A percentile compares a stretch with the other conserved stretches of the same genome.
phyloP scores from a whole-genome alignment of 2,797 vertebrate species.

The Coregonus suidteri region DNA sequence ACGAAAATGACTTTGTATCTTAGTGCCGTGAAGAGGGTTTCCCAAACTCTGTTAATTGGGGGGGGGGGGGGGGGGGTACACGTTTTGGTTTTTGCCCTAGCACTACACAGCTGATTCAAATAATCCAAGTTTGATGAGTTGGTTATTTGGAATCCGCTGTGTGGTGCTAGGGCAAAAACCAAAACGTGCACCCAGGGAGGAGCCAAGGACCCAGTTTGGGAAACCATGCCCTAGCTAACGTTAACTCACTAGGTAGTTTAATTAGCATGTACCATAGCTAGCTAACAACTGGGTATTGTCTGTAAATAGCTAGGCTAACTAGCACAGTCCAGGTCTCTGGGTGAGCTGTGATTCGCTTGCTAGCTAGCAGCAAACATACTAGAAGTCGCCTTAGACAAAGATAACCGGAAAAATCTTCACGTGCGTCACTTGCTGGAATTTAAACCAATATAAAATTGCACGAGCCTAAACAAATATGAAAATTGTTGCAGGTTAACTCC shows the following conservation, averaged over 20 bases:
- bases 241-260: background rate
- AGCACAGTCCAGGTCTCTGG: background rate
- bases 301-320: background rate
- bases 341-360: background rate
- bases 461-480: background rate
- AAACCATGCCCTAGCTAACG: background rate
- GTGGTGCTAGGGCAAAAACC: too few species aligned
- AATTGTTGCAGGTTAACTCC: background rate
- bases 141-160: too few species aligned
- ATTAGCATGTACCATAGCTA: background rate
- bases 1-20: too few species aligned
- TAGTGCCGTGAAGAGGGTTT: too few species aligned
- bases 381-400: background rate
- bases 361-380: too few species aligned
- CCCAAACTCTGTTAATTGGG: too few species aligned
- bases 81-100: too few species aligned
- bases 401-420: background rate
- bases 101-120: too few species aligned
- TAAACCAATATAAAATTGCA: background rate
- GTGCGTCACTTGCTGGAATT: background rate
- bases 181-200: too few species aligned
- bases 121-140: too few species aligned
- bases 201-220: too few species aligned
- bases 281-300: background rate
- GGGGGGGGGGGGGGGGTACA: too few species aligned